Evolutionary conservation across 1,140 invertebrate species (phyloP).

Genomic region (Epicauta chinensis): DNA sequence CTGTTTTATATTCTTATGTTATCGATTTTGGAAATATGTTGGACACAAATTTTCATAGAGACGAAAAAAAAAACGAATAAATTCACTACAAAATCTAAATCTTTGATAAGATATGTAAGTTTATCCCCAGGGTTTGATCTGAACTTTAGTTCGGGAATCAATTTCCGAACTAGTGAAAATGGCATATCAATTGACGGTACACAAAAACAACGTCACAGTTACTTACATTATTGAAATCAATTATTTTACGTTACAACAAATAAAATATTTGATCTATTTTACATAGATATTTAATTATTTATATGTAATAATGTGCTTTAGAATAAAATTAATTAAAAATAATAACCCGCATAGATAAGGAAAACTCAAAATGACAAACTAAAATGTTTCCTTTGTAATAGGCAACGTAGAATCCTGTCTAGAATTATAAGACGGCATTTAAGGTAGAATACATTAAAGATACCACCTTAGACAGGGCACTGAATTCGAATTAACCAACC

Average conservation of each 20-base stretch:
- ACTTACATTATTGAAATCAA: neutral
- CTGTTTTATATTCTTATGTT: too few species aligned
- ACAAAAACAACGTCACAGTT: slow-evolving; percentile 7
- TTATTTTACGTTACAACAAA: too few species aligned
- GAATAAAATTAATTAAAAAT: too few species aligned
- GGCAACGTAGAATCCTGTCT: slow-evolving; percentile 9
- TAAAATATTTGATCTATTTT: too few species aligned
- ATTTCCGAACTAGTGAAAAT: slow-evolving; percentile 25
- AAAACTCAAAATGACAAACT: too few species aligned
- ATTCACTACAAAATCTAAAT: neutral
- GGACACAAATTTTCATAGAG: too few species aligned
- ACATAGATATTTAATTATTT: too few species aligned
- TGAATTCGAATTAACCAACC: slow-evolving; percentile 20
- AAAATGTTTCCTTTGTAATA: slow-evolving; percentile 1
- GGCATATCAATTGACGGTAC: slow-evolving; percentile 24
- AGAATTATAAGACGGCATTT: slow-evolving; percentile 22
- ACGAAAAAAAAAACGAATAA: too few species aligned
- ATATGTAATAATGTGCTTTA: too few species aligned
- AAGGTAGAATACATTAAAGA: slow-evolving; percentile 17
- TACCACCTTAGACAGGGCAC: slow-evolving; percentile 15
- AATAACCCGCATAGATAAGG: too few species aligned
- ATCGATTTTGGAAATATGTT: too few species aligned
- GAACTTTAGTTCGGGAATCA: slow-evolving; percentile 18
- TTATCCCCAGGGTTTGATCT: slow-evolving; percentile 17
- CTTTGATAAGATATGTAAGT: slow-evolving; percentile 22